These are phyloP conservation scores for Propithecus coquereli DNA, from an alignment of 2,113 vertebrate species.

Conservation along the genomic window DNA sequence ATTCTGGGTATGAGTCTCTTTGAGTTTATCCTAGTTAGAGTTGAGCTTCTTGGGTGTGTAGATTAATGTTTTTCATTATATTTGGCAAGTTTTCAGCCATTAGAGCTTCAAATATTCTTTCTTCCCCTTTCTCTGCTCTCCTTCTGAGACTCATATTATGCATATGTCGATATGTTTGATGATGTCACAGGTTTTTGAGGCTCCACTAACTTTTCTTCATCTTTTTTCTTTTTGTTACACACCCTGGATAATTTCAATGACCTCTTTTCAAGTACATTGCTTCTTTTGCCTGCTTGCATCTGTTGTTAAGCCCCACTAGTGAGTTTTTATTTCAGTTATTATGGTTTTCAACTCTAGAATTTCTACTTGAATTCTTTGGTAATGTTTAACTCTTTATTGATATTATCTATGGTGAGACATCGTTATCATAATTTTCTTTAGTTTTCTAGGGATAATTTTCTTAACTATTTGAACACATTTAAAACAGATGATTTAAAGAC, in stretches of 20 bases:
- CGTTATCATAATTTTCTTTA: background rate
- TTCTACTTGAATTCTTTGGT: background rate
- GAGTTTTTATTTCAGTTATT: background rate
- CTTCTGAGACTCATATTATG: background rate
- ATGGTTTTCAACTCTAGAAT: background rate
- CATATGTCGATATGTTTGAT: background rate
- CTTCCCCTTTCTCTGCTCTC: background rate
- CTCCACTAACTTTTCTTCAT: background rate
- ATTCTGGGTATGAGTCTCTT: background rate
- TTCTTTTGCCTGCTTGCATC: background rate
- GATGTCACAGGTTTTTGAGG: background rate
- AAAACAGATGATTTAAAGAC: background rate
- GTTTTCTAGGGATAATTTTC: background rate
- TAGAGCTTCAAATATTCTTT: background rate
- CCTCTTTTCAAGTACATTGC: background rate
- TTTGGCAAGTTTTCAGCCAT: background rate
- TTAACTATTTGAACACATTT: background rate
- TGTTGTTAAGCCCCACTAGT: background rate
- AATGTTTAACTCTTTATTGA: background rate
- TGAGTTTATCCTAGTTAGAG: background rate
- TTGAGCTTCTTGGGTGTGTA: background rate
- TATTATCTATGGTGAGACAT: background rate
- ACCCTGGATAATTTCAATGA: background rate
- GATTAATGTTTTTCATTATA: background rate
- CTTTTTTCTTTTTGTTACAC: background rate